Base-by-base conservation (phyloP, 1,140 invertebrate genomes). In the Propsilocerus akamusi region DNA sequence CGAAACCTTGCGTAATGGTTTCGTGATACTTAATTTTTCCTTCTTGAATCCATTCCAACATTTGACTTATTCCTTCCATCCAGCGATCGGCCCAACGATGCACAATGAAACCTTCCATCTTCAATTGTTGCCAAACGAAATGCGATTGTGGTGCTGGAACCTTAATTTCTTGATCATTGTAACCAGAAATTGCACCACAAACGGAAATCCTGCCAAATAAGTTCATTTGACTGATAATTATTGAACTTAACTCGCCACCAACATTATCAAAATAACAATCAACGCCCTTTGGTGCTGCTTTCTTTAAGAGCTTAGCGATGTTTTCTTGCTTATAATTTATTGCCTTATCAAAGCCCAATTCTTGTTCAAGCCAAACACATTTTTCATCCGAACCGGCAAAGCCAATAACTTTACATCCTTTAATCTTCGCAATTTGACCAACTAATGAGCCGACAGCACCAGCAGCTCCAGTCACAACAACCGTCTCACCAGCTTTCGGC, bases 231-330 rank as follows among this genome's bases (percentile, higher is more conserved):
- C 67, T 66, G 48, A 80, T 68, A 22, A 81, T 70, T 10, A 56
- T 62, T 8, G 66, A 70, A 52, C 76, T 77, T 30, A 81, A 73
- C 58, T 78, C 72, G 23, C 79, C 79, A 25, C 80, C 80, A 25
- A 82, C 81, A 64, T 83, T 83, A 57, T 83, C 81, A 64, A 83
- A 83, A 56, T 82, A 83, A 53, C 77, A 78, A 55, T 84, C 78
- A 2, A 83, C 62, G 26, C 77, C 78, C 11, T 80, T 65, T 0
- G 80, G 78, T n/a, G 78, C 79, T 24, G 63, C 67, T 60, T 77
- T 65, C 55, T 68, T 74, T n/a, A 85, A 63, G 28, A 65, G 69
- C 28, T 64, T 49, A 5, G 58, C 58, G 26, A 83, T 49, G 51
- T 79, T 59, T 10, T 63, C 63, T 0, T 61, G 77, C 64, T 84